Evolutionary conservation across 2,888 invertebrate genomes (phyloP).

Genomic region (Spicauda simplicius): DNA sequence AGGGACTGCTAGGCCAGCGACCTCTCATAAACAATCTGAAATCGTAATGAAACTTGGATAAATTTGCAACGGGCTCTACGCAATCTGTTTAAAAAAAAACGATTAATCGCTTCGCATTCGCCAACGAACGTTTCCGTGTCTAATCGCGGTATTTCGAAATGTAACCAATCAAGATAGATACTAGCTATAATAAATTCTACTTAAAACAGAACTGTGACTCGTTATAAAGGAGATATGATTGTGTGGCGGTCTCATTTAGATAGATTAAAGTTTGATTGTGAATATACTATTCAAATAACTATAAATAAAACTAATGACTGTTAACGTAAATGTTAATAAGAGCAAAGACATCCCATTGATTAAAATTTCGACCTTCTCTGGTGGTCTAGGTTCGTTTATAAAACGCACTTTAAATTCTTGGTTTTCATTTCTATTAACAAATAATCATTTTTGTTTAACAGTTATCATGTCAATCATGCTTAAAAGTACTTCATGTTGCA

Average conservation of each 20-base stretch:
- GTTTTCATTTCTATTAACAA: too few species aligned
- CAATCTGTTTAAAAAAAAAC: conserved; percentile 26
- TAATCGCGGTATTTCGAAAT: conserved; percentile 31
- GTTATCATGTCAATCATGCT: too few species aligned
- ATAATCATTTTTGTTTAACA: too few species aligned
- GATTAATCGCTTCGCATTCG: conserved; percentile 27
- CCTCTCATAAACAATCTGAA: conserved; percentile 32
- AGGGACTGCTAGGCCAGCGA: conserved; percentile 15
- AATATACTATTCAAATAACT: conserved; percentile 26
- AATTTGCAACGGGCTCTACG: conserved; percentile 25
- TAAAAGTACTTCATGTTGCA: too few species aligned
- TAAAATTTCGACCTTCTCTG: too few species aligned
- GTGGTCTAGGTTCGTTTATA: too few species aligned
- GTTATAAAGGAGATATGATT: conserved; percentile 25
- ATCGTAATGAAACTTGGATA: conserved; percentile 23
- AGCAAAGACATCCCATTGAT: too few species aligned
- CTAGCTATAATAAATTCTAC: conserved; percentile 31
- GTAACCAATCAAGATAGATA: conserved; percentile 30
- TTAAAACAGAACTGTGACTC: conserved; percentile 28
- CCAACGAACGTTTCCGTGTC: conserved; percentile 34
- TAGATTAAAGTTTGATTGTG: conserved; percentile 28
- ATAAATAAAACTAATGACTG: too few species aligned
- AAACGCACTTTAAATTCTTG: too few species aligned
- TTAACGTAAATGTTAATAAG: too few species aligned
- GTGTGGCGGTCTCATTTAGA: conserved; percentile 24